These are phyloP conservation scores for Brachypodius melanocephalos DNA, from an alignment of 2,113 vertebrate genomes.

Conservation along the genomic window DNA sequence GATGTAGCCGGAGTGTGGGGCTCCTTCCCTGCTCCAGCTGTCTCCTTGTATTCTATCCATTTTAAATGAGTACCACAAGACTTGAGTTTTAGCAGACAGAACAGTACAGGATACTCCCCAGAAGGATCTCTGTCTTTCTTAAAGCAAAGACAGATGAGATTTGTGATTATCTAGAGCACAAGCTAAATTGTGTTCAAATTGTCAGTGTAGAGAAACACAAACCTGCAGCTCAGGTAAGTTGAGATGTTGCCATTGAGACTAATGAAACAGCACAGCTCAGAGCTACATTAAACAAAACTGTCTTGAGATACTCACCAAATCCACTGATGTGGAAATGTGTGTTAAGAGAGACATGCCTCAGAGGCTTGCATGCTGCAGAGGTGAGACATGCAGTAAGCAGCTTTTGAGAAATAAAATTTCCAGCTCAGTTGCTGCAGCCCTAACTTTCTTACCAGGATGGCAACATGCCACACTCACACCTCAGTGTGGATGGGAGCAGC, in stretches of 20 bases:
- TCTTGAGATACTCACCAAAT: slow-evolving; percentile 4
- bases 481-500: fast-evolving
- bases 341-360: not conserved
- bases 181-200: not conserved
- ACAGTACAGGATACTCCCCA: not conserved
- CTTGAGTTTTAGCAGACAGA: not conserved
- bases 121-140: not conserved
- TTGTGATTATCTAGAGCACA: not conserved
- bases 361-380: not conserved
- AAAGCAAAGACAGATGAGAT: not conserved
- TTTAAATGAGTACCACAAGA: not conserved
- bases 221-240: not conserved
- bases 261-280: slow-evolving; percentile 29
- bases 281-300: slow-evolving; percentile 27
- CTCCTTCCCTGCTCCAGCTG: not conserved
- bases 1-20: not conserved
- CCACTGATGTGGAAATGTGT: not conserved
- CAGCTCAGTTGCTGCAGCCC: not conserved
- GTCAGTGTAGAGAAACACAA: not conserved
- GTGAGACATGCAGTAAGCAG: not conserved
- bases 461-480: not conserved
- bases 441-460: not conserved
- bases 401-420: slow-evolving; percentile 11
- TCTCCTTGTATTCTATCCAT: not conserved
- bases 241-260: slow-evolving; percentile 25